Evolutionary conservation across 2,888 invertebrate genomes (phyloP).

Genomic region (Drosophila prostipennis): DNA sequence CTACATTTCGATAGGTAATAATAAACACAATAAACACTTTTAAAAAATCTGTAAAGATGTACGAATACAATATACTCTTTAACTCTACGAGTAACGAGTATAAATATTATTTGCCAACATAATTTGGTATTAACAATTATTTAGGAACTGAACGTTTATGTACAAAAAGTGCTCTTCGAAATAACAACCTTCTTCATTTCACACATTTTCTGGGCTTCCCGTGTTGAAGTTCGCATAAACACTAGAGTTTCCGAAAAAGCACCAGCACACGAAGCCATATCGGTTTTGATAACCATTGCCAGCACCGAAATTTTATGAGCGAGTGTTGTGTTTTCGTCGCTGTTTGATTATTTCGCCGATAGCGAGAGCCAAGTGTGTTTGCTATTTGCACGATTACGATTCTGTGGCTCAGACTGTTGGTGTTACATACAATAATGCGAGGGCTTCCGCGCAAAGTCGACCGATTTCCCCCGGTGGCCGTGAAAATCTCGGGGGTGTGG

Average conservation of each 20-base stretch:
- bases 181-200: not conserved
- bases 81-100: too few species aligned
- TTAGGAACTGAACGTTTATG: too few species aligned
- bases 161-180: not conserved
- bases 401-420: slow-evolving; percentile 8
- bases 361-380: slow-evolving; percentile 53
- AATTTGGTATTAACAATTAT: not conserved
- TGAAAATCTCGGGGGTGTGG: slow-evolving; percentile 54
- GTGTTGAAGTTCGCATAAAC: slow-evolving; percentile 10
- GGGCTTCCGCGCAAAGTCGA: slow-evolving; percentile 53
- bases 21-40: too few species aligned
- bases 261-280: slow-evolving; percentile 32
- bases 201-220: slow-evolving; percentile 5
- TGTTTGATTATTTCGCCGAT: slow-evolving; percentile 62
- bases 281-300: slow-evolving; percentile 43
- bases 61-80: too few species aligned
- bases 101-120: too few species aligned
- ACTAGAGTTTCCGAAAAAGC: not conserved
- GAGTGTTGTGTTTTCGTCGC: slow-evolving; percentile 45
- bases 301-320: slow-evolving; percentile 67
- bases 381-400: slow-evolving; percentile 55
- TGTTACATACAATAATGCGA: slow-evolving; percentile 45
- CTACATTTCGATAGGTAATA: too few species aligned
- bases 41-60: too few species aligned
- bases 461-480: slow-evolving; percentile 57